A percentile compares a stretch with the other conserved stretches of the same genome.
Conservation (phyloP, 2,797 vertebrate genomes). For the Gorsachius magnificus region DNA sequence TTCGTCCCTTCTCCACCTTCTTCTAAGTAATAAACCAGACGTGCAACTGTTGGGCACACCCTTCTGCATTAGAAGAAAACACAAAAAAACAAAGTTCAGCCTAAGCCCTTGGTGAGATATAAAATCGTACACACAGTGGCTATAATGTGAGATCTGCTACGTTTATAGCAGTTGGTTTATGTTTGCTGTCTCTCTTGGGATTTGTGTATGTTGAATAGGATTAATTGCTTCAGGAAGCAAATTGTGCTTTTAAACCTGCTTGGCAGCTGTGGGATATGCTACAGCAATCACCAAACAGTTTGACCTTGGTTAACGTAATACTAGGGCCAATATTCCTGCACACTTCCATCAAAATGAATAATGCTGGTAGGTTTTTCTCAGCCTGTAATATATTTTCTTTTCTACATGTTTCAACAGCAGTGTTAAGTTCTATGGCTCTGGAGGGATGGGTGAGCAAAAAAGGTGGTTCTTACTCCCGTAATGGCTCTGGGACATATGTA, state of each 20-base stretch:
- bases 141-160: fast-evolving
- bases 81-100: neutral
- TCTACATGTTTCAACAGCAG: neutral
- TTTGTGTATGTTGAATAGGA: neutral
- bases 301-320: fast-evolving
- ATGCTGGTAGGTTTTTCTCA: neutral
- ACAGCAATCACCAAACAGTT: neutral
- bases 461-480: neutral
- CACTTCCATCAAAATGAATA: neutral
- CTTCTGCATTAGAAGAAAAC: neutral
- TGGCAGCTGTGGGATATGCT: neutral
- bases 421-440: neutral
- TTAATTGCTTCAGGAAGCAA: neutral
- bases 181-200: neutral
- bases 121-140: neutral
- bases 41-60: neutral
- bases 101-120: neutral
- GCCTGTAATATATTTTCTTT: neutral
- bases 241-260: neutral
- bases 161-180: neutral
- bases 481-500: neutral
- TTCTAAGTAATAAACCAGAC: neutral
- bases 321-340: neutral
- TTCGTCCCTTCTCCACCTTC: neutral
- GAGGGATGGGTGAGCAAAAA: neutral